phyloP scores from a whole-genome alignment of 2,888 invertebrate species.

The Agrochola macilenta region DNA sequence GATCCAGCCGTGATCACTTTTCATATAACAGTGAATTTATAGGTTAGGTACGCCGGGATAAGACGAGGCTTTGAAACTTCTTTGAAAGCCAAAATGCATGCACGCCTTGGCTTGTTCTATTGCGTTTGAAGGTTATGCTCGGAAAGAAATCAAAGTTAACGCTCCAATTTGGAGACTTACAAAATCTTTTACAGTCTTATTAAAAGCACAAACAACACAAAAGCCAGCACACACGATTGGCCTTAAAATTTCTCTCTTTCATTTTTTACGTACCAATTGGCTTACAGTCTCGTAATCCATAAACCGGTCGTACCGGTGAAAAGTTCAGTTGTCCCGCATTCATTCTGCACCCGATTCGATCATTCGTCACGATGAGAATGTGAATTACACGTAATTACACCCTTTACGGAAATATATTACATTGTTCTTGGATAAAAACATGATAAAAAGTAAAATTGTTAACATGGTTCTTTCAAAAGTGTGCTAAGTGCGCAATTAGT shows the following conservation, averaged over 20 bases:
- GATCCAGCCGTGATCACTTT: too few species aligned
- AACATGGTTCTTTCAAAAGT: constrained; percentile 1
- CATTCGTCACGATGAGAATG: constrained; percentile 64
- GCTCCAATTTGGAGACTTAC: neutral
- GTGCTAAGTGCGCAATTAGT: neutral
- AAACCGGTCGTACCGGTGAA: constrained; percentile 61
- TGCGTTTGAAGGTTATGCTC: too few species aligned
- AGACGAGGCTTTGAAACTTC: neutral
- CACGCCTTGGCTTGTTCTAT: neutral
- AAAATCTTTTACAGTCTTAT: constrained; percentile 3
- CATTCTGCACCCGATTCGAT: constrained; percentile 63
- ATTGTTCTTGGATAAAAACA: constrained; percentile 27
- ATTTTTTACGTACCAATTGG: constrained; percentile 53
- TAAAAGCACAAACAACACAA: constrained; percentile 18
- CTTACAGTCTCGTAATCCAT: constrained; percentile 44
- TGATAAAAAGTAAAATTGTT: constrained; percentile 1
- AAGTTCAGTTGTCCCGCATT: constrained; percentile 60
- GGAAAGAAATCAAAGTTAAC: neutral
- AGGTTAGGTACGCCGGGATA: neutral
- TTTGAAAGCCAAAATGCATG: neutral
- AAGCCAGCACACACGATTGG: constrained; percentile 30
- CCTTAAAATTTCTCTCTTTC: constrained; percentile 54
- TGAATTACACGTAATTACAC: constrained; percentile 66
- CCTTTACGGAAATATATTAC: constrained; percentile 45
- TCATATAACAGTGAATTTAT: neutral